Evolutionary conservation across 2,888 invertebrate species (phyloP), one percentile per base, ranked within the genome.

Genomic region (Catocala sponsa): DNA sequence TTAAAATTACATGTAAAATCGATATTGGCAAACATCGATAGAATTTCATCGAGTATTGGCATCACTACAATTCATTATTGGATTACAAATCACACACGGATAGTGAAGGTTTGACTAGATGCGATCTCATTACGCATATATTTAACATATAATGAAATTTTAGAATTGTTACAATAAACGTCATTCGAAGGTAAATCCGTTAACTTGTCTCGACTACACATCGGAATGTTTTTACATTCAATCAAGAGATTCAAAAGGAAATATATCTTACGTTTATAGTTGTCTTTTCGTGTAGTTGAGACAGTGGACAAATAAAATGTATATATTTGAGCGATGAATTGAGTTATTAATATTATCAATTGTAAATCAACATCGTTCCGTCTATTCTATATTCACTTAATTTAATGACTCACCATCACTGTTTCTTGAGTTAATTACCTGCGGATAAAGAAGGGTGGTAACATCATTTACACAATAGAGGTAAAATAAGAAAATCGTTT

Each of bases 321-420:
- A 77, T 79, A 77, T 81, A 85, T 89, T 90, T 88, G 89, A 91
- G 90, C 90, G 87, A 84, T 81, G 79, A 79, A 79, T 76, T 68
- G 78, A 74, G 77, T 76, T 71, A 78, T 76, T 78, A 73, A 72
- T 63, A 73, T 72, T 72, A 72, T 79, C 73, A 68, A 69, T 72
- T 74, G 67, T 69, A 71, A 70, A 72, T 68, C 68, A 70, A 72
- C 74, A 65, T 66, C 68, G 72, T 72, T 67, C 68, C 51, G 59
- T 68, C 52, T 68, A 63, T 59, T 55, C 60, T 72, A 72, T 63
- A 65, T 65, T 70, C 66, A 57, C 77, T 79, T 77, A 78, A 47
- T 61, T 77, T 81, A 86, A 81, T 85, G 85, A 87, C 89, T 88
- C 84, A 84, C 85, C 87, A 77, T 81, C 72, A 80, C 74, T 74